Conservation (phyloP, 2,113 vertebrate genomes). For the Rhineura floridana region DNA sequence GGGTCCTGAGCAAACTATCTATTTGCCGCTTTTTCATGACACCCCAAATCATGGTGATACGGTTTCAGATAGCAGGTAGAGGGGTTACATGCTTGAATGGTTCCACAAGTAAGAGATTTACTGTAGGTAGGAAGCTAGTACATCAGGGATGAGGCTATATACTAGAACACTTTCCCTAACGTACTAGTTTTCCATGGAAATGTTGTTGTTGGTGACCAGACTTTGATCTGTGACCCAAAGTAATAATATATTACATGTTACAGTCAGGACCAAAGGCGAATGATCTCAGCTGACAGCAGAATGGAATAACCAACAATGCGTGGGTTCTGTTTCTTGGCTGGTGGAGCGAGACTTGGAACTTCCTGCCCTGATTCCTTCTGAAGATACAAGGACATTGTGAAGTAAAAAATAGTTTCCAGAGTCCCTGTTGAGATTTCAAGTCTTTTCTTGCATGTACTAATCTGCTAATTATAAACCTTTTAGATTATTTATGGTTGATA, state of each 20-base stretch:
- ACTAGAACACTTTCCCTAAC: not conserved
- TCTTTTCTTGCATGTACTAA: constrained; percentile 25
- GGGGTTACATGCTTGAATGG: not conserved
- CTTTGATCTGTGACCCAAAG: not conserved
- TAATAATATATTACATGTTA: not conserved
- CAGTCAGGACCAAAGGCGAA: not conserved
- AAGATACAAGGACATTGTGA: not conserved
- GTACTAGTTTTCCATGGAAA: not conserved
- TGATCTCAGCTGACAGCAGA: not conserved
- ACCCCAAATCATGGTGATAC: not conserved
- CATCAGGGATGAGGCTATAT: not conserved
- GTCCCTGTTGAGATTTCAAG: not conserved
- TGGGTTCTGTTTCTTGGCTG: constrained; percentile 14
- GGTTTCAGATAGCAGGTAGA: not conserved
- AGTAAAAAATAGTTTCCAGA: not conserved
- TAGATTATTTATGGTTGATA: constrained; percentile 18
- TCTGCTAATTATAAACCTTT: constrained; percentile 29
- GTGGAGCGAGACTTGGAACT: constrained; percentile 6
- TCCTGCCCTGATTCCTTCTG: not conserved
- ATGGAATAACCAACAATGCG: not conserved
- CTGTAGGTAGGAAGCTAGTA: not conserved
- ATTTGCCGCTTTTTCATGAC: too few relatives aligned
- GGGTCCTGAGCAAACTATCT: too few relatives aligned
- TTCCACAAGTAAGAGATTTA: not conserved
- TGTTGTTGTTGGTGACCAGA: not conserved